These are phyloP conservation scores for Eleutherodactylus coqui DNA, from an alignment of 2,797 vertebrate species.

Conservation along the genomic window DNA sequence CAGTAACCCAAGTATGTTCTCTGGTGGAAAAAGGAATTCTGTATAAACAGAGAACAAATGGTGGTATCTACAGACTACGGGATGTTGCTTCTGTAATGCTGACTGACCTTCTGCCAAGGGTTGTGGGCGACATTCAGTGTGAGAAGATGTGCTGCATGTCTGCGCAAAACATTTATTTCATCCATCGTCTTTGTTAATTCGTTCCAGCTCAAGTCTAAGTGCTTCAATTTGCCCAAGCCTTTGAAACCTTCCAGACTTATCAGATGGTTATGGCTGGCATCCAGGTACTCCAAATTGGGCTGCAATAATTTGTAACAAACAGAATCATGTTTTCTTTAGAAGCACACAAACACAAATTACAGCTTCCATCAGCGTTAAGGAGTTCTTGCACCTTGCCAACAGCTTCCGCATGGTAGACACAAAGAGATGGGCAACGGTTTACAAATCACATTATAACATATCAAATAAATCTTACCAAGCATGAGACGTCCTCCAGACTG, in stretches of 20 bases:
- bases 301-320: slow-evolving; percentile 66
- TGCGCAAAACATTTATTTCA: slow-evolving; percentile 76
- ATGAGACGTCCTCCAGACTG: slow-evolving; percentile 81
- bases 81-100: not conserved
- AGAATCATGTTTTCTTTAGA: slow-evolving; percentile 7
- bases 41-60: not conserved
- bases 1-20: too few relatives aligned
- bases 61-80: not conserved
- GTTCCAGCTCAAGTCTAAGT: slow-evolving; percentile 85
- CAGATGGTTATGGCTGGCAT: slow-evolving; percentile 81
- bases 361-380: not conserved
- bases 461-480: slow-evolving; percentile 76
- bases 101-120: slow-evolving; percentile 79
- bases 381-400: not conserved
- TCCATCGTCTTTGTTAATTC: slow-evolving; percentile 77
- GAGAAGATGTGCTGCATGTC: slow-evolving; percentile 75
- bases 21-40: too few relatives aligned
- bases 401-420: not conserved
- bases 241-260: slow-evolving; percentile 79
- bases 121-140: slow-evolving; percentile 80
- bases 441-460: not conserved
- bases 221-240: slow-evolving; percentile 76
- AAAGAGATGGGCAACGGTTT: not conserved
- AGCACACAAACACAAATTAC: not conserved
- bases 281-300: slow-evolving; percentile 82